These are phyloP conservation scores for Marmota flaviventris DNA, from an alignment of 2,113 vertebrate species.

Conservation along the genomic window DNA sequence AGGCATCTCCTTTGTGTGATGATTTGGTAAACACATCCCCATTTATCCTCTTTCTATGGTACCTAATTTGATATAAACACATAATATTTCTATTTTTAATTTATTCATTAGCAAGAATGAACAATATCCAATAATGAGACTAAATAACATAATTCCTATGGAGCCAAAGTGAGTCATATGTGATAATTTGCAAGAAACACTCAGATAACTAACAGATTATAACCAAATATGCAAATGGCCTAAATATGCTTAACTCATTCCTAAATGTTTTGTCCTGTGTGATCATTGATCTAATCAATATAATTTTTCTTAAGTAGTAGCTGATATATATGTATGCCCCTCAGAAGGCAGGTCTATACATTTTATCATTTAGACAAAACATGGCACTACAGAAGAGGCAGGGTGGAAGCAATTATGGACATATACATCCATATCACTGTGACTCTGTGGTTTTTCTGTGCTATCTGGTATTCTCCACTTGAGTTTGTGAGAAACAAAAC, in stretches of 20 bases:
- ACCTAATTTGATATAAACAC: conserved; percentile 63
- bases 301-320: conserved; percentile 31
- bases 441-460: background rate
- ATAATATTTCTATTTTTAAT: conserved; percentile 66
- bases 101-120: conserved; percentile 62
- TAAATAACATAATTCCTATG: conserved; percentile 55
- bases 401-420: background rate
- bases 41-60: background rate
- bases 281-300: background rate
- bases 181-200: conserved; percentile 54
- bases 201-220: conserved; percentile 53
- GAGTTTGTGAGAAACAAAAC: conserved; percentile 1
- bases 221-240: conserved; percentile 43
- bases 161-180: conserved; percentile 59
- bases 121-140: conserved; percentile 59
- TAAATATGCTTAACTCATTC: conserved; percentile 59
- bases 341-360: background rate
- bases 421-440: background rate
- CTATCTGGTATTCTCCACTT: background rate
- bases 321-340: background rate
- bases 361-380: background rate
- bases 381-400: background rate
- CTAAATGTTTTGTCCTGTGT: conserved; percentile 11
- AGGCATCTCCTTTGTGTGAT: background rate
- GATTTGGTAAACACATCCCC: conserved; percentile 12